These are phyloP conservation scores for Catamblyrhynchus diadema DNA, from an alignment of 2,797 vertebrate species.

Conservation along the genomic window DNA sequence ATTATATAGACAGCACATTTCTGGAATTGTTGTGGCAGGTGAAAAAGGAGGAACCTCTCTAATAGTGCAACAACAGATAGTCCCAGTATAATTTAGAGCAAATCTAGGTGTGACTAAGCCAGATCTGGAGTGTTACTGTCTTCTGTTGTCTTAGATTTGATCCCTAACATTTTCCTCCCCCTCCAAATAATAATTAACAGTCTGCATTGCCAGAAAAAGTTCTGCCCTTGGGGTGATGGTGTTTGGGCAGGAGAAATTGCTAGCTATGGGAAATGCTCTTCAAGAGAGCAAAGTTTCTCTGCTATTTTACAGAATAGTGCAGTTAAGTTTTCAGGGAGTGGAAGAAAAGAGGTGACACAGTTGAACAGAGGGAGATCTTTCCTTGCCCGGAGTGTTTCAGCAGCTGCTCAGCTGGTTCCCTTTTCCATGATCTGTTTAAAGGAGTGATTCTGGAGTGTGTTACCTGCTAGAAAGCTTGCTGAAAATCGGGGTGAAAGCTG, in stretches of 20 bases:
- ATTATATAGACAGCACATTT: neutral
- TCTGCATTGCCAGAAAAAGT: neutral
- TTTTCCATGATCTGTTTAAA: neutral
- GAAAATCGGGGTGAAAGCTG: neutral
- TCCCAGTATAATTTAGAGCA: neutral
- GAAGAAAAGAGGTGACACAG: accelerated
- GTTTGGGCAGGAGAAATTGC: neutral
- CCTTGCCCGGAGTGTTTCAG: accelerated
- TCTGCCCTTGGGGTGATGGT: neutral
- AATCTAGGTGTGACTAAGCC: neutral
- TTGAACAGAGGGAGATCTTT: neutral
- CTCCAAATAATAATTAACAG: neutral
- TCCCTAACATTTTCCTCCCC: neutral
- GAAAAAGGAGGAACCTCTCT: neutral
- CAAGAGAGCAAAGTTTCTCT: neutral
- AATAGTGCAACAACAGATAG: neutral
- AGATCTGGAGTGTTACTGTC: neutral
- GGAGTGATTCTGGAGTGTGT: neutral
- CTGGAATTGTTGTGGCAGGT: neutral
- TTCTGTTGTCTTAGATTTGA: neutral
- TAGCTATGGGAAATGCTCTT: neutral
- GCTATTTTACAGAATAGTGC: accelerated
- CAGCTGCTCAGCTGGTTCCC: neutral
- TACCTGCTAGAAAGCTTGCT: neutral
- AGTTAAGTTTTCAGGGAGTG: neutral